Conservation (phyloP, 2,113 vertebrate species). For the Alosa alosa region DNA sequence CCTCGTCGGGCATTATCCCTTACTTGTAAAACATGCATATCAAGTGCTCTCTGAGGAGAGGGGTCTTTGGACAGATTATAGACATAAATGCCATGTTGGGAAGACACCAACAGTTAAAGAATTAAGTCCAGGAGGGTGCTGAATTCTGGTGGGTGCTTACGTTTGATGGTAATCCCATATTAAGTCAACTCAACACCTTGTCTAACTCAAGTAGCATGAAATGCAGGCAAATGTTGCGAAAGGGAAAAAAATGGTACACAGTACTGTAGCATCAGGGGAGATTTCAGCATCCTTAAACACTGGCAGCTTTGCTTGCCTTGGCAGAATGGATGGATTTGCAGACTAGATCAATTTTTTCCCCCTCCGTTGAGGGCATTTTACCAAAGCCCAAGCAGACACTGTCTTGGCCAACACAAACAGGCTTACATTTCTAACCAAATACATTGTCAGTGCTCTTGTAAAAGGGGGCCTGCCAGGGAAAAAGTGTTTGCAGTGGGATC, state of each 20-base stretch:
- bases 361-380: neutral
- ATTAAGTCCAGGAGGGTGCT: neutral
- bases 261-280: neutral
- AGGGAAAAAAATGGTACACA: neutral
- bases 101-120: neutral
- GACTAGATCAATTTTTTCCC: neutral
- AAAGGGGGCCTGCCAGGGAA: neutral
- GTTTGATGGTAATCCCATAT: neutral
- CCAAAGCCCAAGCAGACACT: slow-evolving; percentile 1
- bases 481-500: neutral
- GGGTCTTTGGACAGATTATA: neutral
- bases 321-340: neutral
- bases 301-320: neutral
- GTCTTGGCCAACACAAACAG: neutral
- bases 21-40: neutral
- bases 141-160: neutral
- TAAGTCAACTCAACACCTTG: too few species aligned
- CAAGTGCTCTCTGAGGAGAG: neutral
- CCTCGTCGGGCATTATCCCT: too few species aligned
- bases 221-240: neutral
- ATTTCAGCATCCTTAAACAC: neutral
- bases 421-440: slow-evolving; percentile 13
- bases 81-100: neutral
- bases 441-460: slow-evolving; percentile 18
- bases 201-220: neutral